Conservation (phyloP, 37 sponge, comb jelly and placozoan species). For the Geodia barretti region DNA sequence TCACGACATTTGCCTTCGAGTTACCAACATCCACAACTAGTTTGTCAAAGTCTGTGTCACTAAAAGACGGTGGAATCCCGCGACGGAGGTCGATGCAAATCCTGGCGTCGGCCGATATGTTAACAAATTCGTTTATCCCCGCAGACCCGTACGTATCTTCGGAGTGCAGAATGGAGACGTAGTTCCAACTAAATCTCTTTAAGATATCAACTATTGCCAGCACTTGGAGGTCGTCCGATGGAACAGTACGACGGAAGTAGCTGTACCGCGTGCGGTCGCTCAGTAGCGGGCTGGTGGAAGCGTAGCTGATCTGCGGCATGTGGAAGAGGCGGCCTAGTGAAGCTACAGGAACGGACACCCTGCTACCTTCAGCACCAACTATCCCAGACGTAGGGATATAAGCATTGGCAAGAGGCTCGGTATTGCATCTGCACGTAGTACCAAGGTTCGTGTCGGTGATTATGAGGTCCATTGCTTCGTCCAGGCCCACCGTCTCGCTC, state of each 20-base stretch:
- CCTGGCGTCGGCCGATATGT: slow-evolving; percentile 15
- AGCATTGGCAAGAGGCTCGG: too few relatives aligned
- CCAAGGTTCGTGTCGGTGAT: slow-evolving; percentile 49
- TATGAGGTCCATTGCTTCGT: slow-evolving; percentile 75
- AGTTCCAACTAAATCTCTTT: slow-evolving; percentile 67
- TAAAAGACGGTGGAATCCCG: slow-evolving; percentile 27
- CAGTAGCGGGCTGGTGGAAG: slow-evolving; percentile 77
- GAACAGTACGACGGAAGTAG: slow-evolving; percentile 90
- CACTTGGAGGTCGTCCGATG: slow-evolving; percentile 84
- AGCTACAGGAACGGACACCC: slow-evolving; percentile 72
- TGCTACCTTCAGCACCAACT: slow-evolving; percentile 80
- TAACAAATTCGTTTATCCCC: slow-evolving; percentile 49
- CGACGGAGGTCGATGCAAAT: slow-evolving; percentile 59
- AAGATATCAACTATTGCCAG: slow-evolving; percentile 82
- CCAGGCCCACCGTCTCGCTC: slow-evolving; percentile 69
- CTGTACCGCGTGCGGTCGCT: slow-evolving; percentile 75
- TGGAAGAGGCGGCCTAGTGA: slow-evolving; percentile 70
- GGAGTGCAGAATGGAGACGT: slow-evolving; percentile 55
- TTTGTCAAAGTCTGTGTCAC: neutral
- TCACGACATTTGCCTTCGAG: slow-evolving; percentile 57
- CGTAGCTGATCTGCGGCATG: slow-evolving; percentile 85
- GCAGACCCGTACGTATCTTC: slow-evolving; percentile 61
- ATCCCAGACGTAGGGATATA: slow-evolving; percentile 58
- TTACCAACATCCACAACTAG: slow-evolving; percentile 18
- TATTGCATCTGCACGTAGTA: neutral